Evolutionary conservation across 2,797 vertebrate genomes (phyloP).

Genomic region (Enteromius unitaeniatus): DNA sequence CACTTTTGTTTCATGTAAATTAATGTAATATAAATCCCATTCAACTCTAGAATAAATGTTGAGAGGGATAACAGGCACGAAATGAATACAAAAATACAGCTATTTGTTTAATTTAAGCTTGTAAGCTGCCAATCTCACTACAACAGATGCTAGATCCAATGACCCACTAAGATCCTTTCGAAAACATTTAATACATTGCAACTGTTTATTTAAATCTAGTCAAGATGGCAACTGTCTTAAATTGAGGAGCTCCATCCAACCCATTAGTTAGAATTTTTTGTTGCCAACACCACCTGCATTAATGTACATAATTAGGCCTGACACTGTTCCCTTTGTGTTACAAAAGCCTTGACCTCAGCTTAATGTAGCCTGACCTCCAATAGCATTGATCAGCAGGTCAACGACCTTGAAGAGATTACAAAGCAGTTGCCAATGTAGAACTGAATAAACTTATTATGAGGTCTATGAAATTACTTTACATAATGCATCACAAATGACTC

Average conservation of each 20-base stretch:
- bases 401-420: not conserved
- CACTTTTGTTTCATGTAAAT: not conserved
- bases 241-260: not conserved
- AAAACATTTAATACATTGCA: not conserved
- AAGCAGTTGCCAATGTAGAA: not conserved
- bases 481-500: slow-evolving; percentile 8
- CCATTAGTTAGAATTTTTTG: not conserved
- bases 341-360: slow-evolving; percentile 13
- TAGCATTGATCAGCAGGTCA: slow-evolving; percentile 8
- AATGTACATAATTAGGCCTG: not conserved
- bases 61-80: not conserved
- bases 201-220: not conserved
- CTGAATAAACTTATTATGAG: not conserved
- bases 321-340: not conserved
- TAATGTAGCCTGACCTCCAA: not conserved
- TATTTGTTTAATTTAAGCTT: not conserved
- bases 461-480: not conserved
- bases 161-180: not conserved
- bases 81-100: not conserved
- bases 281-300: not conserved
- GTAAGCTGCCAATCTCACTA: not conserved
- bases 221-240: not conserved
- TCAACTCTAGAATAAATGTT: not conserved
- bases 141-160: slow-evolving; percentile 7
- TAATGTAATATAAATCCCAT: not conserved